Evolutionary conservation across 2,113 vertebrate genomes (phyloP).

Genomic region (Gymnogyps californianus): DNA sequence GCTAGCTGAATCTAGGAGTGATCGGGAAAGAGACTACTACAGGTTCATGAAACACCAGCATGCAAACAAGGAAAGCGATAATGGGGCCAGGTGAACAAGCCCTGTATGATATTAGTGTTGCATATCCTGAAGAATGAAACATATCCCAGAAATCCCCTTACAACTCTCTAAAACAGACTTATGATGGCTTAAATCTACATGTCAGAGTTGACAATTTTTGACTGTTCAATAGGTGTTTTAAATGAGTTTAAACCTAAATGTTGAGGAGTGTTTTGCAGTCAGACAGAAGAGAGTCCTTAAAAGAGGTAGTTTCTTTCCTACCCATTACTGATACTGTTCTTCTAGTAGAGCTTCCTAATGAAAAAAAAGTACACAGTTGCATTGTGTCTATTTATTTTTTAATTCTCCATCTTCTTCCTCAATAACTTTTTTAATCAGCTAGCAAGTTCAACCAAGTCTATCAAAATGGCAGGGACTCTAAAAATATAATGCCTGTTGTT

Average conservation of each 20-base stretch:
- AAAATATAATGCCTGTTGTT: neutral
- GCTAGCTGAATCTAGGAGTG: neutral
- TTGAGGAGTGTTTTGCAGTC: neutral
- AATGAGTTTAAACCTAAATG: neutral
- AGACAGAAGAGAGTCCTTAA: neutral
- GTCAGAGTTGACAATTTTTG: neutral
- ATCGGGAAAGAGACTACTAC: neutral
- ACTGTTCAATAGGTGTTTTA: neutral
- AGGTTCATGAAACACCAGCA: neutral
- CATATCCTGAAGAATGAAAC: neutral
- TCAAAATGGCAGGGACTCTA: neutral
- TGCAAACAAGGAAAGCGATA: neutral
- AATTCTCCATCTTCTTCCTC: neutral
- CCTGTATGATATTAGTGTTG: neutral
- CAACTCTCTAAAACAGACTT: neutral
- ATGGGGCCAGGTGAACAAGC: neutral
- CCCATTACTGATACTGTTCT: neutral
- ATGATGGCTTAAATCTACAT: neutral
- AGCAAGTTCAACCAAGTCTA: neutral
- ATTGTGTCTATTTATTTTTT: neutral
- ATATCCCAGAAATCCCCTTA: neutral
- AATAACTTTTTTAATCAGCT: neutral
- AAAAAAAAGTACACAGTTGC: neutral
- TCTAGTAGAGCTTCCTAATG: neutral
- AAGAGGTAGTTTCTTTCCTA: neutral